Evolutionary conservation across 2,797 vertebrate genomes (phyloP).

Genomic region (Synanceia verrucosa): DNA sequence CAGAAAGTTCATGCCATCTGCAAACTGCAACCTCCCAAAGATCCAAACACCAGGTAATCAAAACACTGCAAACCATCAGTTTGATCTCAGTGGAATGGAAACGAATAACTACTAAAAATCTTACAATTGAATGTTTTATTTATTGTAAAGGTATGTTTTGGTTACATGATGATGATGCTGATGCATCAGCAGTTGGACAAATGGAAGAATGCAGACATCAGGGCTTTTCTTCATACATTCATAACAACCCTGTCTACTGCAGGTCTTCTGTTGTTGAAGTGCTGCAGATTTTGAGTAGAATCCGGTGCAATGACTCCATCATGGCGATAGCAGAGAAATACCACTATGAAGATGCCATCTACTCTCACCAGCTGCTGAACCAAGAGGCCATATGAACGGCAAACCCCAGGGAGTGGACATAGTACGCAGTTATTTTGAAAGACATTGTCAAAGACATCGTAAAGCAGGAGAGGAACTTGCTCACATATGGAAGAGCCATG

Average conservation of each 20-base stretch:
- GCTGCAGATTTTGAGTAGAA: conserved; percentile 83
- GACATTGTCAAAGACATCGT: background rate
- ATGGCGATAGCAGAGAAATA: conserved; percentile 83
- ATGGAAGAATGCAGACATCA: background rate
- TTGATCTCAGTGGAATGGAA: background rate
- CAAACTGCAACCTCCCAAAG: conserved; percentile 66
- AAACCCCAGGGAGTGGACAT: background rate
- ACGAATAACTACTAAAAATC: background rate
- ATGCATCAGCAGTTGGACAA: background rate
- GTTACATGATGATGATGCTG: background rate
- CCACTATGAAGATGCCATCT: conserved; percentile 82
- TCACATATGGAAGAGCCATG: background rate
- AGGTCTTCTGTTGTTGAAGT: conserved; percentile 78
- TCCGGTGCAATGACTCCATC: conserved; percentile 84
- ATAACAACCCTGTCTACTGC: background rate
- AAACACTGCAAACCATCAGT: background rate
- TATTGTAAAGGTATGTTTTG: background rate
- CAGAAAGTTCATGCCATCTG: conserved; percentile 78
- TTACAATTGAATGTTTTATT: background rate
- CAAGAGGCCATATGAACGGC: conserved; percentile 53
- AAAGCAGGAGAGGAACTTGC: background rate
- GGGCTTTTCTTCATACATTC: background rate
- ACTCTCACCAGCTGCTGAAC: conserved; percentile 75
- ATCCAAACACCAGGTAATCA: conserved; percentile 66
- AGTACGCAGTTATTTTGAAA: background rate